phyloP scores from a whole-genome alignment of 2,888 invertebrate genomes.

The Sialis lutaria region DNA sequence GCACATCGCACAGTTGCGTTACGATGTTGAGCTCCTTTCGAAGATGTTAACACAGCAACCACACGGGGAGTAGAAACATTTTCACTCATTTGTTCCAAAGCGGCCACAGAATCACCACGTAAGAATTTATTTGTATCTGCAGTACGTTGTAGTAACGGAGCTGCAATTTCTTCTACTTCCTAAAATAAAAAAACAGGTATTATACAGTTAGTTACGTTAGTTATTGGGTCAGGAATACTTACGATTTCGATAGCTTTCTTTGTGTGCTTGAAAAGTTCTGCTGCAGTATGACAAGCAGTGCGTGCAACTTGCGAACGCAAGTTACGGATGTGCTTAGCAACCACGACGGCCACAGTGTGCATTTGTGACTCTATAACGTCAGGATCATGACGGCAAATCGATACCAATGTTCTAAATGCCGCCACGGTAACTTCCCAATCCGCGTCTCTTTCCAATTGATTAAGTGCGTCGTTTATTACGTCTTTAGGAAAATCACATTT shows the following conservation, averaged over 20 bases:
- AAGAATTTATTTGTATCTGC: slow-evolving; percentile 91
- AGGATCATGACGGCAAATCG: slow-evolving; percentile 47
- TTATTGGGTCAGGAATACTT: slow-evolving; percentile 16
- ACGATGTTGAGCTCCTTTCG: slow-evolving; percentile 61
- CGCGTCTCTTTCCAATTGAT: slow-evolving; percentile 42
- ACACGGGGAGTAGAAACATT: slow-evolving; percentile 46
- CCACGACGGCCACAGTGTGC: slow-evolving; percentile 48
- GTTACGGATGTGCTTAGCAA: slow-evolving; percentile 69
- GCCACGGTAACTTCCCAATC: slow-evolving; percentile 70
- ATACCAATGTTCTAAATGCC: slow-evolving; percentile 49
- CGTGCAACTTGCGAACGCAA: slow-evolving; percentile 85
- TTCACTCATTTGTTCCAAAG: slow-evolving; percentile 68
- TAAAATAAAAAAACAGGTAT: slow-evolving; percentile 17
- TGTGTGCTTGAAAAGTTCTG: slow-evolving; percentile 56
- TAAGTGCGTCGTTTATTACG: slow-evolving; percentile 40
- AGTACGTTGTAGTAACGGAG: slow-evolving; percentile 66
- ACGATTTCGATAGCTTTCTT: slow-evolving; percentile 36
- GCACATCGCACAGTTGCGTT: slow-evolving; percentile 77
- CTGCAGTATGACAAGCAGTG: slow-evolving; percentile 67
- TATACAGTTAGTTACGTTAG: background rate
- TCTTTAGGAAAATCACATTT: slow-evolving; percentile 47
- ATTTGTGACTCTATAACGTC: slow-evolving; percentile 45
- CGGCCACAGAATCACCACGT: slow-evolving; percentile 70
- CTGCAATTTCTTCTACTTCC: slow-evolving; percentile 75
- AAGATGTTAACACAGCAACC: slow-evolving; percentile 44